A percentile compares a stretch with the other conserved stretches of the same genome.
Conservation (phyloP, 2,888 invertebrate genomes). For the Rambutsinella grinnellia region DNA sequence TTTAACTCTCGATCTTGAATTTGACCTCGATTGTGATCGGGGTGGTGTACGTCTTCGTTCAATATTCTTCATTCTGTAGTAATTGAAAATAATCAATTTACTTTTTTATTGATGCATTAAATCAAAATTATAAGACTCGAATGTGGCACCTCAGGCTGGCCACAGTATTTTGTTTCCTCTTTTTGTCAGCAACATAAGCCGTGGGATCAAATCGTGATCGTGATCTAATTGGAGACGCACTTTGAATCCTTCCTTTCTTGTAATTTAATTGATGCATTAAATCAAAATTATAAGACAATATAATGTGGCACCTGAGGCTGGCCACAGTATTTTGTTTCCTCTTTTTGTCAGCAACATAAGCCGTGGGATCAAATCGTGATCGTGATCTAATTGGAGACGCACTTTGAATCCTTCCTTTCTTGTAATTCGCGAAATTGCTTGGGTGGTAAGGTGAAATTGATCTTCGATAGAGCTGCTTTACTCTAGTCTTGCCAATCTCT, state of each 20-base stretch:
- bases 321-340: constrained; percentile 47
- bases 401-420: constrained; percentile 21
- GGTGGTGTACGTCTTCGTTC: no score
- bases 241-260: neutral
- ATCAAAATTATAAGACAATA: no score
- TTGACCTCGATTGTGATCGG: constrained; percentile 22
- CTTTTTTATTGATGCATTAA: neutral
- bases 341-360: constrained; percentile 60
- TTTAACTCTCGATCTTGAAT: no score
- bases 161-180: constrained; percentile 48
- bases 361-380: constrained; percentile 64
- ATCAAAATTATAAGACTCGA: no score
- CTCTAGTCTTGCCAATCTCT: no score
- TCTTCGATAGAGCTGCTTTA: constrained; percentile 18
- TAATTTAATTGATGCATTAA: neutral
- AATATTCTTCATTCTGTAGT: no score
- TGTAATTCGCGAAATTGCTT: neutral
- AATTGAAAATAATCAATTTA: no score
- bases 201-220: constrained; percentile 62
- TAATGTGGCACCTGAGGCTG: constrained; percentile 48
- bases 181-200: constrained; percentile 61
- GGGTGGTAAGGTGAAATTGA: constrained; percentile 26
- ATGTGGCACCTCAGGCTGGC: constrained; percentile 50
- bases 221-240: constrained; percentile 12
- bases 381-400: constrained; percentile 22